A percentile compares a stretch with the other conserved stretches of the same genome.
These are phyloP conservation scores for Esox lucius DNA, from an alignment of 2,797 vertebrate species.

Conservation along the genomic window DNA sequence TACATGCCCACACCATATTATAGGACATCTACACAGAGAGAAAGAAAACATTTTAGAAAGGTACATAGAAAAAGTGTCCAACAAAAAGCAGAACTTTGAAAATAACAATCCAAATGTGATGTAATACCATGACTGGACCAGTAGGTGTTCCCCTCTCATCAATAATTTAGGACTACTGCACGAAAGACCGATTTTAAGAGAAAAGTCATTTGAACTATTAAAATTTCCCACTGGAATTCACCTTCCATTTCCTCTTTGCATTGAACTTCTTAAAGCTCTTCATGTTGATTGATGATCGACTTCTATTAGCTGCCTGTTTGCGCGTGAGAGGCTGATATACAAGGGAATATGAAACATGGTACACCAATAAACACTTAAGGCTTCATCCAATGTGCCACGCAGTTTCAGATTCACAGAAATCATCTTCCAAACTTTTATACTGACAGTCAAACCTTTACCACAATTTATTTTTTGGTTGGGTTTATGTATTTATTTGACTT, in stretches of 20 bases:
- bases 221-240: constrained; percentile 16
- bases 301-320: constrained; percentile 62
- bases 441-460: background rate
- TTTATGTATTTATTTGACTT: background rate
- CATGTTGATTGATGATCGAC: constrained; percentile 73
- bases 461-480: background rate
- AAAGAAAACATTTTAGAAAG: background rate
- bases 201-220: background rate
- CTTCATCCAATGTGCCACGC: background rate
- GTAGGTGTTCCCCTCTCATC: background rate
- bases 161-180: background rate
- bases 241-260: constrained; percentile 63
- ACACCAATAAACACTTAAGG: background rate
- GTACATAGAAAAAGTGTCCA: background rate
- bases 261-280: constrained; percentile 66
- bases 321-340: constrained; percentile 56
- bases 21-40: constrained; percentile 51
- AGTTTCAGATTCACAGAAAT: background rate
- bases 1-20: constrained; percentile 60
- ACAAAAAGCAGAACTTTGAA: background rate
- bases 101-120: background rate
- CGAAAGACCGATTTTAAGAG: background rate
- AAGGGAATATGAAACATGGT: background rate
- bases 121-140: background rate
- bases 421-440: background rate